phyloP scores from a whole-genome alignment of 2,113 vertebrate genomes.

The Tragulus kanchil region DNA sequence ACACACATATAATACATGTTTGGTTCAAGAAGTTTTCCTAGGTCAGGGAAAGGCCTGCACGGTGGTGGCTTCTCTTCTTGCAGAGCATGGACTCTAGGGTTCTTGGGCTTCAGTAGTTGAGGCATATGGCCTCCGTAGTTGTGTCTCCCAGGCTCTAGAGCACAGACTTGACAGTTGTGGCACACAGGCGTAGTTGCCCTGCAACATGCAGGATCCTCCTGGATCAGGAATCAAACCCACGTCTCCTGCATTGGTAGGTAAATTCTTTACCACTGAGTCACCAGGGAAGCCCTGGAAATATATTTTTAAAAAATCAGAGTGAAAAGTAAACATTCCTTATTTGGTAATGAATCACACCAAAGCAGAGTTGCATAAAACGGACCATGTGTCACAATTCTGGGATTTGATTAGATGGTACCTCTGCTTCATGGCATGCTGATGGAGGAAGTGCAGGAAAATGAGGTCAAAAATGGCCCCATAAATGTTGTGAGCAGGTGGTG shows the following conservation, averaged over 20 bases:
- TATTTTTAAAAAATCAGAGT: background rate
- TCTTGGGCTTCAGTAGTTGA: background rate
- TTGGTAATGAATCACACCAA: background rate
- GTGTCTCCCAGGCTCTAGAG: background rate
- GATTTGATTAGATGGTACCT: background rate
- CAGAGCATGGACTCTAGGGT: accelerated
- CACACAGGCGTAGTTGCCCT: background rate
- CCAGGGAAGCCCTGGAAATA: background rate
- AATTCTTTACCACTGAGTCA: background rate
- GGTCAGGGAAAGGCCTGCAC: no score
- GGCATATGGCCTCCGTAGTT: background rate
- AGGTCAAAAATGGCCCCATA: background rate
- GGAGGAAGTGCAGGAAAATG: background rate
- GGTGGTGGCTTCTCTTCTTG: background rate
- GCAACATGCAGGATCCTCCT: background rate
- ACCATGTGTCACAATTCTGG: background rate
- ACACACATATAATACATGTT: background rate
- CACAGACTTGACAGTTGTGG: background rate
- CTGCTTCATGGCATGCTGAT: background rate
- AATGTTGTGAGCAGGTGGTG: accelerated
- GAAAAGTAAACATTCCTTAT: background rate
- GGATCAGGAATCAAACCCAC: background rate
- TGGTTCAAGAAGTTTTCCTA: background rate
- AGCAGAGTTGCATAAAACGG: background rate
- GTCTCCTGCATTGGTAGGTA: background rate